Base-by-base conservation (phyloP, 2,113 vertebrate species). In the Sander vitreus region DNA sequence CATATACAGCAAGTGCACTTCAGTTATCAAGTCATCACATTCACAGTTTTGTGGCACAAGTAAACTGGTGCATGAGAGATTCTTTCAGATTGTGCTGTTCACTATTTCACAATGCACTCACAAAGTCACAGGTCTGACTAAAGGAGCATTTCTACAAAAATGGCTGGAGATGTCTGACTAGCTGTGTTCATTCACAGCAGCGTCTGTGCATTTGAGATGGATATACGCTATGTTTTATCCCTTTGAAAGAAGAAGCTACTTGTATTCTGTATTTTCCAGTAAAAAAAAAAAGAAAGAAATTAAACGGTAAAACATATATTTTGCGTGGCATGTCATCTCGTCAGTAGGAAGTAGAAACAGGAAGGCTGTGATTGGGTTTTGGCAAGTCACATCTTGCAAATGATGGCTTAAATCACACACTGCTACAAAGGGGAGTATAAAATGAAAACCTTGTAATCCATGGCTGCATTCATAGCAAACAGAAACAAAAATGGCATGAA, bases 41-140 rank as follows among this genome's bases (percentile, higher is more conserved):
- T 92, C 88, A 90, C 85, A 88, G 87, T 78, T 90, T 82, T 27
- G 53, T 74, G 76, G 68, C 67, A 79, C 39, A 39, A 50, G n/a
- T 25, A 60, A 62, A 67, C 72, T 60, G 64, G 50, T 75, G 51
- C 67, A 27, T 62, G 60, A 84, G n/a, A 68, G 30, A 74, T 30
- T 50, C 14, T 54, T 27, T 53, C 57, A 55, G 45, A 67, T 58
- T 63, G 70, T 63, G 64, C 57, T 74, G 43, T 74, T 59, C 21
- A 48, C 45, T 3, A 33, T 72, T 73, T 75, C 70, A 70, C 77
- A 50, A 51, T 48, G 47, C 39, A 85, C 60, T 76, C 78, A 25
- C 23, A 25, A 1, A 45, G 62, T 72, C 75, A 53, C 71, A 53
- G 48, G 14, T 73, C 21, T 51, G 55, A 23, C 66, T 27, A 39